Evolutionary conservation across 2,888 invertebrate genomes (phyloP).

Genomic region (Zaprionus obscuricornis): DNA sequence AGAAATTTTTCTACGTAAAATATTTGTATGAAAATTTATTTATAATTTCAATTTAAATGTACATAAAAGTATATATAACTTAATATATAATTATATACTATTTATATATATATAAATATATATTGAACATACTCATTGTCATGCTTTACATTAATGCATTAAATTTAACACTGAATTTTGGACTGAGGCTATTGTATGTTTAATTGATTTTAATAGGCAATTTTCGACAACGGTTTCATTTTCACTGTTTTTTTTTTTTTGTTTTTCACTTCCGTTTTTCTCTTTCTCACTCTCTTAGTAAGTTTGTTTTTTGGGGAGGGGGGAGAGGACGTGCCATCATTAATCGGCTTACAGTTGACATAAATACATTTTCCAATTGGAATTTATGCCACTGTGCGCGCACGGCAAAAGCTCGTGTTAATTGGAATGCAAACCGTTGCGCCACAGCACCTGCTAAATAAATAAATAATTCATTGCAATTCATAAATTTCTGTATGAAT

Average conservation of each 20-base stretch:
- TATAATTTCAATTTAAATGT: slow-evolving; percentile 47
- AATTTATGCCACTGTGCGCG: slow-evolving; percentile 54
- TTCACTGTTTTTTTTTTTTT: not conserved
- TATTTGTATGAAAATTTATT: slow-evolving; percentile 25
- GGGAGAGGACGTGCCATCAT: slow-evolving; percentile 58
- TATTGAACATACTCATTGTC: slow-evolving; percentile 35
- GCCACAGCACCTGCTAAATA: slow-evolving; percentile 60
- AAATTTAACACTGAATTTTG: slow-evolving; percentile 39
- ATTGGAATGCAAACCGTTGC: slow-evolving; percentile 65
- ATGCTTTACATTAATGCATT: slow-evolving; percentile 62
- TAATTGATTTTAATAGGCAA: slow-evolving; percentile 70
- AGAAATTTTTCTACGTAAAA: slow-evolving; percentile 1
- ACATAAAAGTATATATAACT: slow-evolving; percentile 31
- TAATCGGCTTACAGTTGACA: slow-evolving; percentile 69
- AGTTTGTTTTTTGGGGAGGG: no score
- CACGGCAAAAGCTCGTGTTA: slow-evolving; percentile 52
- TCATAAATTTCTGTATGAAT: slow-evolving; percentile 40
- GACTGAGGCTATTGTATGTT: slow-evolving; percentile 47
- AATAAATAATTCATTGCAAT: slow-evolving; percentile 61
- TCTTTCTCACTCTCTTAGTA: no score
- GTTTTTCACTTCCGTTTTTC: slow-evolving; percentile 31
- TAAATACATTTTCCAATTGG: slow-evolving; percentile 52
- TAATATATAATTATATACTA: slow-evolving; percentile 14
- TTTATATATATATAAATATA: slow-evolving; percentile 54
- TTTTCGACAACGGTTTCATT: slow-evolving; percentile 11